A percentile compares a stretch with the other conserved stretches of the same genome.
Evolutionary conservation across 2,797 vertebrate genomes (phyloP).

Genomic region (Tokudaia tokunoshimensis): DNA sequence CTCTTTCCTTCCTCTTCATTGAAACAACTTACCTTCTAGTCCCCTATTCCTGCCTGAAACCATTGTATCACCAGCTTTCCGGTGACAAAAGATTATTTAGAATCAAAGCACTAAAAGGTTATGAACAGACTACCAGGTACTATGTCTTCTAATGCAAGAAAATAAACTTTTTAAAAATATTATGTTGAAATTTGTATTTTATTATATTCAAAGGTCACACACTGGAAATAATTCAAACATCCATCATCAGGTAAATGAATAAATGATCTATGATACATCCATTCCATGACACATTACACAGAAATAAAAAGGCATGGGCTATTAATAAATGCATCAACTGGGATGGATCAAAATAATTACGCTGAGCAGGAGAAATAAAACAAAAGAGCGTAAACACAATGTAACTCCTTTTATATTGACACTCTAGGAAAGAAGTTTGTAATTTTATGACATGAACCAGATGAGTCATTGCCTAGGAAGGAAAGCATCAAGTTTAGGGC

Average conservation of each 20-base stretch:
- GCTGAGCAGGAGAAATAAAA: constrained; percentile 24
- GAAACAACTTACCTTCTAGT: constrained; percentile 7
- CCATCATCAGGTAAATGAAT: constrained; percentile 33
- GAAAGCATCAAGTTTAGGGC: constrained; percentile 16
- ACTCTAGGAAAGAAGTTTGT: constrained; percentile 54
- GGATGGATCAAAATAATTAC: constrained; percentile 35
- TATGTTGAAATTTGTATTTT: constrained; percentile 44
- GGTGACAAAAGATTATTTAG: background rate
- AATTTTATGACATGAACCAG: constrained; percentile 23
- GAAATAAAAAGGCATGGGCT: constrained; percentile 19
- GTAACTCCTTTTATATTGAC: constrained; percentile 17
- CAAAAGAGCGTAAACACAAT: constrained; percentile 16
- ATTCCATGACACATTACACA: background rate
- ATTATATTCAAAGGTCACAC: constrained; percentile 34
- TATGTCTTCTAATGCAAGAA: background rate
- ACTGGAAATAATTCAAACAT: constrained; percentile 35
- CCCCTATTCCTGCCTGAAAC: background rate
- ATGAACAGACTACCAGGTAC: constrained; percentile 30
- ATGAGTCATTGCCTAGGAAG: background rate
- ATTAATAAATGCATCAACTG: constrained; percentile 19
- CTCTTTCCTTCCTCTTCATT: background rate
- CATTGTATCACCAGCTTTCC: background rate
- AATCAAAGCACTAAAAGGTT: constrained; percentile 1
- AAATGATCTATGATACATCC: background rate
- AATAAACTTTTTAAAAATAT: background rate